Conservation (phyloP, 2,113 vertebrate species). For the Phrynosoma blainvillii region DNA sequence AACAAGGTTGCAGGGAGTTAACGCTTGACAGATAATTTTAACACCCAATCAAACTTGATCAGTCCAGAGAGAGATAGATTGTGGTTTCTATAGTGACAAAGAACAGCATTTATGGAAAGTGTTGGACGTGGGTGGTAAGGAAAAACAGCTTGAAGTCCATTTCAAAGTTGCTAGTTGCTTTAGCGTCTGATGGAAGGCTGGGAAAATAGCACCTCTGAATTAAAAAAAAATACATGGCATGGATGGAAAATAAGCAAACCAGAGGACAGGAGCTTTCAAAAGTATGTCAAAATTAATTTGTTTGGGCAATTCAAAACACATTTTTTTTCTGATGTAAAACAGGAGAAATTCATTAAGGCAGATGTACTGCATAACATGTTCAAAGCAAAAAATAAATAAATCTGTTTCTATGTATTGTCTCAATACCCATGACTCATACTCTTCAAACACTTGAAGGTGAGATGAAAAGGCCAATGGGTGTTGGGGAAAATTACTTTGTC, state of each 20-base stretch:
- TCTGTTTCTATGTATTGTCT: background rate
- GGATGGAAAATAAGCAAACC: accelerated
- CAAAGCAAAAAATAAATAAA: background rate
- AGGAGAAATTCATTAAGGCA: accelerated
- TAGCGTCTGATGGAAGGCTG: constrained; percentile 42
- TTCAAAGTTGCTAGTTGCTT: constrained; percentile 51
- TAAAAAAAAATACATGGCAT: background rate
- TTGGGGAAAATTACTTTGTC: no score
- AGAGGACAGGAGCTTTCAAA: background rate
- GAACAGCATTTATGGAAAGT: constrained; percentile 53
- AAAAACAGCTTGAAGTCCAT: constrained; percentile 36
- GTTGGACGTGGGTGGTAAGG: constrained; percentile 44
- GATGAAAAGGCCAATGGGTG: no score
- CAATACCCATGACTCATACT: background rate
- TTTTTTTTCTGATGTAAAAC: constrained; percentile 16
- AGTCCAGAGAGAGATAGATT: constrained; percentile 44
- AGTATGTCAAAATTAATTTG: accelerated
- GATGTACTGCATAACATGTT: background rate
- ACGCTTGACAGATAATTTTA: constrained; percentile 4
- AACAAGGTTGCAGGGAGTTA: constrained; percentile 24
- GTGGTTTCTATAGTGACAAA: constrained; percentile 68
- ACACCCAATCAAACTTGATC: constrained; percentile 44
- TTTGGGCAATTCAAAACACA: constrained; percentile 5
- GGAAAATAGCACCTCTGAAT: constrained; percentile 21
- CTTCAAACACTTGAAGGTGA: background rate